Evolutionary conservation across 64 coral and sea anemone species (phyloP).

Genomic region (Montipora sp.): DNA sequence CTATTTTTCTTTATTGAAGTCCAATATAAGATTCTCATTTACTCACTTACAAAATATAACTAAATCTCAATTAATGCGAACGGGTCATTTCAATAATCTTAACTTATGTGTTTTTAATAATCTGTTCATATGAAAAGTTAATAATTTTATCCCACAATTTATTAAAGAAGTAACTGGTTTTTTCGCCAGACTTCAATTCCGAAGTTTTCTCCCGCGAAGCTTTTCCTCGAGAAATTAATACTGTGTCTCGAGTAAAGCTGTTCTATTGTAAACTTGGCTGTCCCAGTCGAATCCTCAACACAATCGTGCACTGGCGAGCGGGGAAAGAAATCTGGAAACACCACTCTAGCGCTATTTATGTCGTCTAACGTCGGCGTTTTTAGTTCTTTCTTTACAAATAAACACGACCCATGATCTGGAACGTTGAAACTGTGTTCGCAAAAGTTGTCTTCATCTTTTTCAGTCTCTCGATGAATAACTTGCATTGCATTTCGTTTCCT

Average conservation of each 20-base stretch:
- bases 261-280: constrained; percentile 15
- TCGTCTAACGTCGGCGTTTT: not conserved
- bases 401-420: not conserved
- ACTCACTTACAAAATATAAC: no score
- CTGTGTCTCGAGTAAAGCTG: constrained; percentile 15
- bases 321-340: constrained; percentile 46
- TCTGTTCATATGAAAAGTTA: not conserved
- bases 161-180: not conserved
- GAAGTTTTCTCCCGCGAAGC: not conserved
- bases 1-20: not conserved
- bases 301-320: not conserved
- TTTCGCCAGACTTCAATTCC: not conserved
- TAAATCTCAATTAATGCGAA: no score
- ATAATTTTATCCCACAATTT: not conserved
- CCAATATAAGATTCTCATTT: not conserved
- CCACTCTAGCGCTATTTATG: not conserved
- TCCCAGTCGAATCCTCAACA: not conserved
- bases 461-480: not conserved
- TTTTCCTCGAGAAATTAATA: not conserved
- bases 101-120: no score
- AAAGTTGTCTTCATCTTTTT: not conserved
- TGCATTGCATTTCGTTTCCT: not conserved
- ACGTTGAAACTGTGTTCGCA: not conserved
- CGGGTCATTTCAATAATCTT: no score
- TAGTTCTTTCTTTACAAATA: not conserved